A percentile compares a stretch with the other conserved stretches of the same genome.
Evolutionary conservation across 2,797 vertebrate genomes (phyloP).

Genomic region (Acanthurus lineatus): DNA sequence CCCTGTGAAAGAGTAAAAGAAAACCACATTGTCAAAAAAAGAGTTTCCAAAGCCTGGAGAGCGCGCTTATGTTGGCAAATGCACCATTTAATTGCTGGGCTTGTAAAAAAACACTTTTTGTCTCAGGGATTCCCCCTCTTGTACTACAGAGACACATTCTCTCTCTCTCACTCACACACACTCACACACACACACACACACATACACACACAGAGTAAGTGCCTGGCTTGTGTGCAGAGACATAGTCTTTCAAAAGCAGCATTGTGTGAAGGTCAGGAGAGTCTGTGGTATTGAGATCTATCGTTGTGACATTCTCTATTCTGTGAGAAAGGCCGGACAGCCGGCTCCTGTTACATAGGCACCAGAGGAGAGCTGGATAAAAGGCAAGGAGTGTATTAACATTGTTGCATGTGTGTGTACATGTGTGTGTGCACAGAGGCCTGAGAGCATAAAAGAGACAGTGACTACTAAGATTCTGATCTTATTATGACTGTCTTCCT

Average conservation of each 20-base stretch:
- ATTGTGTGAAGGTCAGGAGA: conserved; percentile 86
- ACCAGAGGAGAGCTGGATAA: conserved; percentile 54
- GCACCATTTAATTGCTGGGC: conserved; percentile 46
- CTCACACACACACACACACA: conserved; percentile 22
- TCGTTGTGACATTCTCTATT: conserved; percentile 76
- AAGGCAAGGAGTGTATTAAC: conserved; percentile 44
- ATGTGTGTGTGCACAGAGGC: conserved; percentile 6
- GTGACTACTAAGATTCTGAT: conserved; percentile 52
- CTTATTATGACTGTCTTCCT: conserved; percentile 60
- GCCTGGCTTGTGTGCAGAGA: conserved; percentile 54
- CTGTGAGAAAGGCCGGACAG: conserved; percentile 68
- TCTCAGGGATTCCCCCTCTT: conserved; percentile 74
- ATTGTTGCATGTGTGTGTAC: conserved; percentile 7
- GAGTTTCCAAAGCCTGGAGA: conserved; percentile 38
- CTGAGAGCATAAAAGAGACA: conserved; percentile 37
- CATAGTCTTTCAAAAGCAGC: conserved; percentile 81
- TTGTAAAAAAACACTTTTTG: conserved; percentile 54
- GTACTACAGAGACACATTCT: neutral
- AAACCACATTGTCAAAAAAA: conserved; percentile 54
- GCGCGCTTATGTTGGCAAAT: conserved; percentile 56
- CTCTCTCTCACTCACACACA: too few species aligned
- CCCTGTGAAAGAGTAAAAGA: conserved; percentile 41
- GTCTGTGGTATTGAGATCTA: conserved; percentile 77
- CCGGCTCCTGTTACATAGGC: conserved; percentile 73
- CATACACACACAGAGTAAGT: conserved; percentile 28